Conservation (phyloP, 2,797 vertebrate species). For the Leuciscus waleckii region DNA sequence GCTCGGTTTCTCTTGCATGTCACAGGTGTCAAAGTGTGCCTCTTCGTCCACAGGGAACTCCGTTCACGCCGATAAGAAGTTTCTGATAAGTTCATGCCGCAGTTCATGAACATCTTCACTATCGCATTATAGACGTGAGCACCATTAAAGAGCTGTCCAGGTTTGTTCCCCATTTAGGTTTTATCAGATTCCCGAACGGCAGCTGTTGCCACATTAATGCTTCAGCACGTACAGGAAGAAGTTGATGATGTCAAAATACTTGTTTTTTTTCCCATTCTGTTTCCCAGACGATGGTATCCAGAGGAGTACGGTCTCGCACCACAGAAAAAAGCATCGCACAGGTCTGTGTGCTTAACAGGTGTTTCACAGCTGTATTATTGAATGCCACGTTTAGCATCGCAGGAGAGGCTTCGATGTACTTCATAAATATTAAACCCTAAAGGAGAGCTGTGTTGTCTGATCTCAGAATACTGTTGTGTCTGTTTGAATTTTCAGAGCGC, state of each 20-base stretch:
- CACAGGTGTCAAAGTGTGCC: not conserved
- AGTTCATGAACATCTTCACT: conserved; percentile 98
- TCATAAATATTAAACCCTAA: not conserved
- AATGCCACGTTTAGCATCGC: not conserved
- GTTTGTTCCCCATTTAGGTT: conserved; percentile 61
- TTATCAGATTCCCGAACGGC: not conserved
- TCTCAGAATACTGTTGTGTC: not conserved
- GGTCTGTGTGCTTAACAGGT: conserved; percentile 70
- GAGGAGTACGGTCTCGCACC: conserved; percentile 87
- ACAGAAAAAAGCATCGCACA: conserved; percentile 91
- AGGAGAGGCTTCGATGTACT: not conserved
- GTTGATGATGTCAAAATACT: not conserved
- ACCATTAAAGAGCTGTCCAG: conserved; percentile 97
- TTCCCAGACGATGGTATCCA: conserved; percentile 91
- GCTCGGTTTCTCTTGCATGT: not conserved
- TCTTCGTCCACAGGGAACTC: conserved; percentile 87
- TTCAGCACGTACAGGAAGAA: not conserved
- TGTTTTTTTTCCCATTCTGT: not conserved
- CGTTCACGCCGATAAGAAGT: conserved; percentile 96
- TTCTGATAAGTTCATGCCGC: conserved; percentile 97
- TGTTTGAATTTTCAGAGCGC: conserved; percentile 78
- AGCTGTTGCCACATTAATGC: not conserved
- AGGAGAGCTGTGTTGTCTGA: not conserved
- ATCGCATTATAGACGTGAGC: conserved; percentile 97
- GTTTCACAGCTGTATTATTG: not conserved